These are phyloP conservation scores for Peromyscus eremicus DNA, from an alignment of 2,797 vertebrate genomes.

Conservation along the genomic window DNA sequence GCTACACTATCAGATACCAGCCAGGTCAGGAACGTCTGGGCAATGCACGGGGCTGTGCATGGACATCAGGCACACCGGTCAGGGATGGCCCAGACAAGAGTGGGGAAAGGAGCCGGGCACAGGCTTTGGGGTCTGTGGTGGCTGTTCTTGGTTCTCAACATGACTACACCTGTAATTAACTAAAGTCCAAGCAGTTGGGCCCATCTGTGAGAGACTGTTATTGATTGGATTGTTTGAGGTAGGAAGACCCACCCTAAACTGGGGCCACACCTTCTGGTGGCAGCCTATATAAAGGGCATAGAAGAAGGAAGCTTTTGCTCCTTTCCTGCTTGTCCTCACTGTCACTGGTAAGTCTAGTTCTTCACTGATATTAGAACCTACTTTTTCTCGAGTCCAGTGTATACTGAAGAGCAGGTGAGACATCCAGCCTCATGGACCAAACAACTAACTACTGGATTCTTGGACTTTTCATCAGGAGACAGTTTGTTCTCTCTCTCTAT, in stretches of 20 bases:
- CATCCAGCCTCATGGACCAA: neutral
- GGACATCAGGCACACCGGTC: no score
- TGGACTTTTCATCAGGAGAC: neutral
- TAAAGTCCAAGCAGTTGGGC: neutral
- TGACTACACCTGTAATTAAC: neutral
- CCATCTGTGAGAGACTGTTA: neutral
- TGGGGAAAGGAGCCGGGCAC: accelerated
- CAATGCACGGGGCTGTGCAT: neutral
- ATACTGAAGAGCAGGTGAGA: neutral
- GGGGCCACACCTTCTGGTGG: neutral
- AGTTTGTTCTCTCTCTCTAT: neutral
- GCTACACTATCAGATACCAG: neutral
- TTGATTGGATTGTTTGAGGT: neutral
- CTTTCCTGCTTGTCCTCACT: neutral
- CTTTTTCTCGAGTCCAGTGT: neutral
- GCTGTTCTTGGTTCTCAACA: neutral
- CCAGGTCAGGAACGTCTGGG: neutral
- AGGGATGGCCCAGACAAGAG: neutral
- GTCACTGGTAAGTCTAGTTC: neutral
- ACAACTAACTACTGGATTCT: neutral
- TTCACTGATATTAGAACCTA: neutral
- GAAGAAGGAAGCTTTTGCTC: neutral
- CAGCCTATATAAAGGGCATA: neutral
- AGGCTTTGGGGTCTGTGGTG: neutral
- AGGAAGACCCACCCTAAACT: neutral